Conservation (phyloP, 2,113 vertebrate species). For the Prinia subflava region DNA sequence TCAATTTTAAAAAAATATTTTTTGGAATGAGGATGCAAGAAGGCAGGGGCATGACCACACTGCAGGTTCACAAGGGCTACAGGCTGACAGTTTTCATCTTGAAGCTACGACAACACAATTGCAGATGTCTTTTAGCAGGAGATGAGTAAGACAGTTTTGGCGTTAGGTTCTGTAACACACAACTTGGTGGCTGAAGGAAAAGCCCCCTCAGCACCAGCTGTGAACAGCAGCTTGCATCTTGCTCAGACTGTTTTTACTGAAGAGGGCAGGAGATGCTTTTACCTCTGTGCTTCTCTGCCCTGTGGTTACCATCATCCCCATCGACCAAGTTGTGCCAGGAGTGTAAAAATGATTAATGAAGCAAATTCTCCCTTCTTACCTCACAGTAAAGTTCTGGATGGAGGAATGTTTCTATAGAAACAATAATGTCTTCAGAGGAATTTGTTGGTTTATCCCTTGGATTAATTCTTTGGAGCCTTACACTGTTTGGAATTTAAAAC, state of each 20-base stretch:
- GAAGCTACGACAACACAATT: not conserved
- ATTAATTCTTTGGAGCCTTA: not conserved
- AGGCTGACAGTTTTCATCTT: not conserved
- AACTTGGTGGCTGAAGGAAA: not conserved
- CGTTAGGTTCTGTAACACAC: not conserved
- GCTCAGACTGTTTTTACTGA: not conserved
- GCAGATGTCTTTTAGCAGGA: not conserved
- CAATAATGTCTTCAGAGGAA: not conserved
- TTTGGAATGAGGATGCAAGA: not conserved
- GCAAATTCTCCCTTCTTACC: not conserved
- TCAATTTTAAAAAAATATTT: not conserved
- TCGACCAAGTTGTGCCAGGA: not conserved
- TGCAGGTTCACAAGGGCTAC: not conserved
- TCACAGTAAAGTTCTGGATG: not conserved
- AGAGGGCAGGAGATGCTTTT: not conserved
- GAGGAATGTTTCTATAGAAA: constrained; percentile 25
- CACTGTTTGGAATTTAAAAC: not conserved
- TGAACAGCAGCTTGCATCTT: not conserved
- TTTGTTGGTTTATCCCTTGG: not conserved
- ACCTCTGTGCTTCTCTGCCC: not conserved
- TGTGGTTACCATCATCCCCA: not conserved
- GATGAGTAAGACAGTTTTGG: not conserved
- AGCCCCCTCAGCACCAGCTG: not conserved
- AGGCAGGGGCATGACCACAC: not conserved
- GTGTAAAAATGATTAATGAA: not conserved